Evolutionary conservation across 2,888 invertebrate species (phyloP).

Genomic region (Craniophora ligustri): DNA sequence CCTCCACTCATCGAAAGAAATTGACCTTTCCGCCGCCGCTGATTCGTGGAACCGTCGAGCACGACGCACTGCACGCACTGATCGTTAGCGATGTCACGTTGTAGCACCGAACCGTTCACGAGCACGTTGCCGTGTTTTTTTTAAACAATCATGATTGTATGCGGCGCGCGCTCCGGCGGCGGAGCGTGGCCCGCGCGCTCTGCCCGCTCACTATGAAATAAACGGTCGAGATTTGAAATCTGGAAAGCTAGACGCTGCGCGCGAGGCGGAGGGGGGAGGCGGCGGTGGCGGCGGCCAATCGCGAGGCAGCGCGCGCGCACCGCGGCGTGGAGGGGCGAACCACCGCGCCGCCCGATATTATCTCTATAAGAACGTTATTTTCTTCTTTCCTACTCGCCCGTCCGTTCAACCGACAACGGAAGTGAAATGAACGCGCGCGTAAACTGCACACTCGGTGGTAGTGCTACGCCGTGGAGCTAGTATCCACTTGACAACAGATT

Average conservation of each 20-base stretch:
- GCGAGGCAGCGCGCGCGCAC: conserved; percentile 74
- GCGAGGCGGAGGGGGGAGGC: conserved; percentile 72
- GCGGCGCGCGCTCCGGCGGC: conserved; percentile 63
- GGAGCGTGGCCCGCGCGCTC: conserved; percentile 72
- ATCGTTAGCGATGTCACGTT: conserved; percentile 82
- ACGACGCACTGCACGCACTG: conserved; percentile 85
- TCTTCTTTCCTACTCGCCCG: conserved; percentile 83
- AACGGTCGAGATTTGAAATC: conserved; percentile 89
- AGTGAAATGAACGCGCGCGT: conserved; percentile 86
- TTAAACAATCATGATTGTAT: conserved; percentile 67
- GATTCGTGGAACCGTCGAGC: conserved; percentile 66
- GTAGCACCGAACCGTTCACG: conserved; percentile 80
- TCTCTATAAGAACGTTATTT: conserved; percentile 85
- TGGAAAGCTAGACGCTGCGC: conserved; percentile 86
- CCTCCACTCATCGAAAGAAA: conserved; percentile 92
- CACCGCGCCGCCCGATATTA: conserved; percentile 77
- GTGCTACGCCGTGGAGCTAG: conserved; percentile 36
- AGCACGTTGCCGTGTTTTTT: conserved; percentile 83
- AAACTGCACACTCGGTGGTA: conserved; percentile 73
- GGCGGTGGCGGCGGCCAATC: conserved; percentile 70
- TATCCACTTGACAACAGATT: conserved; percentile 55
- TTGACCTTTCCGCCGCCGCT: conserved; percentile 77
- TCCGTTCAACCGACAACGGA: conserved; percentile 86
- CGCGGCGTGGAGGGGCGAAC: conserved; percentile 75
- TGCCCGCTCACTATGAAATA: conserved; percentile 84